phyloP scores from a whole-genome alignment of 2,113 vertebrate genomes.

The Grammomys dolichurus region DNA sequence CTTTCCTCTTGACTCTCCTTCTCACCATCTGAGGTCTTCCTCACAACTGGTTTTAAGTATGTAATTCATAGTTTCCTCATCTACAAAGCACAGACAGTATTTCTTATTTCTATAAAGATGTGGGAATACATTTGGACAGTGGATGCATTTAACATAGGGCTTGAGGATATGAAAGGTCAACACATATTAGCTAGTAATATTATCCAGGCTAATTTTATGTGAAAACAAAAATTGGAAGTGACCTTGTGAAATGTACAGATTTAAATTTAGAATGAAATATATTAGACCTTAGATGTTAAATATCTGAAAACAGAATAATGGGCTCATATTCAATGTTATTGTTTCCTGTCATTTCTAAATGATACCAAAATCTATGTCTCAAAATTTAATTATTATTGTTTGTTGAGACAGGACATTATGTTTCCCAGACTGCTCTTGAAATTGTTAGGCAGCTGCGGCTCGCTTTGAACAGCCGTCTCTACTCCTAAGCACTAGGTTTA shows the following conservation, averaged over 20 bases:
- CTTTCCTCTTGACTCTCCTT: background rate
- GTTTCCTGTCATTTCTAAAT: background rate
- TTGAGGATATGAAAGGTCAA: background rate
- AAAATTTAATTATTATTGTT: background rate
- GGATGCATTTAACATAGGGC: background rate
- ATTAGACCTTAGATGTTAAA: constrained; percentile 15
- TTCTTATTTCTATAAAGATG: background rate
- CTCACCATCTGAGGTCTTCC: background rate
- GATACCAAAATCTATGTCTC: background rate
- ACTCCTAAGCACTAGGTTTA: background rate
- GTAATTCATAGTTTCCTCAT: background rate
- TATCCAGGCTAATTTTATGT: background rate
- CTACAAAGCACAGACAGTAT: background rate
- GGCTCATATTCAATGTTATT: background rate
- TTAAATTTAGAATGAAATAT: constrained; percentile 52
- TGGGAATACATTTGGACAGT: background rate
- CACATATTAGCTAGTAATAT: background rate
- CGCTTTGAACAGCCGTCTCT: background rate
- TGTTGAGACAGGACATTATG: background rate
- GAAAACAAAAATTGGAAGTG: background rate
- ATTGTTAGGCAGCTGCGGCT: background rate
- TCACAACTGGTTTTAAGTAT: background rate
- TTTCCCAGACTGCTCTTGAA: background rate
- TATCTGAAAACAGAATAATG: background rate
- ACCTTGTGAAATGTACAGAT: background rate